Evolutionary conservation across 2,888 invertebrate species (phyloP), one percentile per base, ranked within the genome.

Genomic region (Agrilus biguttatus): DNA sequence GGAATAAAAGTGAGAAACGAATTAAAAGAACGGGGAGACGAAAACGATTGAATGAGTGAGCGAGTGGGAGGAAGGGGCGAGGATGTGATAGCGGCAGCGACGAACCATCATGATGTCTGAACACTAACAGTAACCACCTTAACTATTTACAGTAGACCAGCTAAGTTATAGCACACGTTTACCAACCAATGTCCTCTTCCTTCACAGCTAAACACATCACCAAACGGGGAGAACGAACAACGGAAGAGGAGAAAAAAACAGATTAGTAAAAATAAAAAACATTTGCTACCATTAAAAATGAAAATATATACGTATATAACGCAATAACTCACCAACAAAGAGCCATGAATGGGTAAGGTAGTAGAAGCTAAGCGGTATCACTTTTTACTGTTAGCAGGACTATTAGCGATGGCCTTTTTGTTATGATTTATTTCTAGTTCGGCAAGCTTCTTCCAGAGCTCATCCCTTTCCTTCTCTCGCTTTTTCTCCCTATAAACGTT

Each of bases 401-500:
- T 61, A 51, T 56, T 61, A 51, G 47, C 46, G 47, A 57, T 50
- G 52, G 53, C 49, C 53, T 66, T 69, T 60, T 73, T 72, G 68
- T 68, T 71, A 67, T 72, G 72, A 69, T 72, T 75, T 65, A 87
- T 73, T 77, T 91, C 90, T 72, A 92, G 76, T 74, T 91, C 89
- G 62, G 83, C 83, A 69, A 92, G 74, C 71, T 81, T 85, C 74
- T 89, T 90, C 98, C 98, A 98, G 68, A 98, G 73, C 70, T 98
- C 97, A 68, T 92, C 91, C 68, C 93, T 75, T 76, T 97, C 89
- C 74, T 95, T 81, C 77, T 95, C 89, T 70, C 90, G 74, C 76
- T 91, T 85, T 76, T 91, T 86, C 75, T 95, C 89, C 75, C 92
- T 91, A 65, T 33, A 21, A 21, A 21, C 4, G 7, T 7, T 21